Conservation (phyloP, 2,888 invertebrate genomes). For the Chorisops tibialis region DNA sequence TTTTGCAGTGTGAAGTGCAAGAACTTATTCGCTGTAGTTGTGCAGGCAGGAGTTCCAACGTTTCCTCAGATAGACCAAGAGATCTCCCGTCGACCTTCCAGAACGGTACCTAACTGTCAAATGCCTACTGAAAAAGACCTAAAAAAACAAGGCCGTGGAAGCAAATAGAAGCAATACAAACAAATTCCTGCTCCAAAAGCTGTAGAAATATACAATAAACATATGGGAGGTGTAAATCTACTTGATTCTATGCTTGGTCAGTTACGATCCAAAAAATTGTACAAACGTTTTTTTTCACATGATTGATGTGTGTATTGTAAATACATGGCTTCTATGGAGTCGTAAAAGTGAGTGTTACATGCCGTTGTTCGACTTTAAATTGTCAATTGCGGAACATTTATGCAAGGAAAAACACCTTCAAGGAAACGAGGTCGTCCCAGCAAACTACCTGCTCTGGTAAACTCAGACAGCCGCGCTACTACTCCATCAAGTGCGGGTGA, state of each 20-base stretch:
- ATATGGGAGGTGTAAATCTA: conserved; percentile 28
- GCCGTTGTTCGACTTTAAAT: conserved; percentile 18
- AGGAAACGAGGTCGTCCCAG: conserved; percentile 13
- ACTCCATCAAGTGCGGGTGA: neutral
- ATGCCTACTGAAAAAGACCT: conserved; percentile 31
- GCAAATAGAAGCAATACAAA: conserved; percentile 29
- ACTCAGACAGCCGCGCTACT: neutral
- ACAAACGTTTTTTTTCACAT: conserved; percentile 1
- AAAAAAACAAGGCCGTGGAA: conserved; percentile 28
- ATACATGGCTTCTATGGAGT: conserved; percentile 25
- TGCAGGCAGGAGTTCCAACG: too few relatives aligned
- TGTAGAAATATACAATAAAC: conserved; percentile 25
- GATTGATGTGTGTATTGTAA: conserved; percentile 1
- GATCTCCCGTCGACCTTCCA: too few relatives aligned
- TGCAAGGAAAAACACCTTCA: conserved; percentile 12
- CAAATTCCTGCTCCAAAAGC: conserved; percentile 27
- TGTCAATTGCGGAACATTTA: conserved; percentile 12
- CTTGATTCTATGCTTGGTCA: conserved; percentile 28
- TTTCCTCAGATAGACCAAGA: too few relatives aligned
- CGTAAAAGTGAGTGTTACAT: conserved; percentile 12
- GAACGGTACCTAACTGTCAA: too few relatives aligned
- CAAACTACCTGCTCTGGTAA: neutral
- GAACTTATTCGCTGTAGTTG: too few relatives aligned
- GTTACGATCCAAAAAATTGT: conserved; percentile 20
- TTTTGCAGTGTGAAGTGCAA: too few relatives aligned